Conservation (phyloP, 2,113 vertebrate genomes). For the Neolamprologus cancellatus region DNA sequence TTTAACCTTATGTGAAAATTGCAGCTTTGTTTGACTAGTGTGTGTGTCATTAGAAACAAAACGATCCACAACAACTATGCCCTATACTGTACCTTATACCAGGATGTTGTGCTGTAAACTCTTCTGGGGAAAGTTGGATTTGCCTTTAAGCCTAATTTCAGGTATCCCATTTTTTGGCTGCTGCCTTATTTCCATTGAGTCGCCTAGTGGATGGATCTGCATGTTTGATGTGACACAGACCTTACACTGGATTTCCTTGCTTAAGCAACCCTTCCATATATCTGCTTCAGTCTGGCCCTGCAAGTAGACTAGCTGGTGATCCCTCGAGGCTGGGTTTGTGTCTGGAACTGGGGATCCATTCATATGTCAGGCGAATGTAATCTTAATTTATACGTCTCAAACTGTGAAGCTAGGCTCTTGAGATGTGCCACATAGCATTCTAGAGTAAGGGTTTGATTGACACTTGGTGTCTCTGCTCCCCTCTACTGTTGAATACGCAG, state of each 20-base stretch:
- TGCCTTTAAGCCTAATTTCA: not conserved
- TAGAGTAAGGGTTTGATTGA: not conserved
- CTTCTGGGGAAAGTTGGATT: not conserved
- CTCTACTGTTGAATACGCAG: not conserved
- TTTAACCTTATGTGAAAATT: not conserved
- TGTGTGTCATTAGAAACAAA: not conserved
- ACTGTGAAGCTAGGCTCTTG: not conserved
- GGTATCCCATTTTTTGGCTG: not conserved
- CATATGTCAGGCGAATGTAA: not conserved
- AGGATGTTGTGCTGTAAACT: not conserved
- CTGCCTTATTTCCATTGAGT: not conserved
- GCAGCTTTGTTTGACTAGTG: not conserved
- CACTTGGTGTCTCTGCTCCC: not conserved
- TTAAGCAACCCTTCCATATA: not conserved
- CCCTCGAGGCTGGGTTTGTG: not conserved
- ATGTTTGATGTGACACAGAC: not conserved
- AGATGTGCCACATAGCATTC: not conserved
- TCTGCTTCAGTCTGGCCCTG: not conserved
- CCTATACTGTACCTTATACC: not conserved
- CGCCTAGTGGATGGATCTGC: not conserved
- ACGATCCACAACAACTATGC: not conserved
- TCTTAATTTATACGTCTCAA: not conserved
- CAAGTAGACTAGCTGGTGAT: not conserved
- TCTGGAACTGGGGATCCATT: not conserved
- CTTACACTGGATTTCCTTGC: not conserved